Evolutionary conservation across 1,140 invertebrate genomes (phyloP), one percentile per base, ranked within the genome.

Genomic region (Cydia splendana): DNA sequence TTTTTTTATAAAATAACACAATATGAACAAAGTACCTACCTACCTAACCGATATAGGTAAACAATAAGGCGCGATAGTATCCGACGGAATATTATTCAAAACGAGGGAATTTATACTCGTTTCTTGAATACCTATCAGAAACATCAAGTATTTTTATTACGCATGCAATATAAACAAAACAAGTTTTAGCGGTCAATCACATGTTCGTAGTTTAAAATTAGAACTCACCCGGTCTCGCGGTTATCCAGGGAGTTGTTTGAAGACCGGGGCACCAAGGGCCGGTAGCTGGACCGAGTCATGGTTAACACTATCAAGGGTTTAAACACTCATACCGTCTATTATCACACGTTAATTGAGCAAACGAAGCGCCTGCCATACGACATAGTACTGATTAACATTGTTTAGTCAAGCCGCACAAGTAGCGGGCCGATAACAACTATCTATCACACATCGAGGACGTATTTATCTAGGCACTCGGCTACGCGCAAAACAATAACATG

Each of bases 271-370:
- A 93, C 88, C 53, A 92, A 81, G 6, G 90, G 91, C 75, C 89
- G 80, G 77, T 93, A 93, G 75, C 89, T 88, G 24, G 91, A 93
- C 74, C 91, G 85, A 2, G 91, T 92, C 91, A 93, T 93, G 51
- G 82, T 87, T 1, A 53, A 65, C 67, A 71, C 74, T 38, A 73
- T 28, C 73, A 34, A 45, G 13, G 73, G 73, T 10, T 51, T 53
- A 24, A 30, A 51, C 45, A 51, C 45, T 74, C 45, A 51, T 53
- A 74, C 42, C 73, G 48, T 24, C 81, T 76, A 79, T 79, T 74
- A 48, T 62, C 76, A 82, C 79, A 83, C 79, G 79, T 81, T 78
- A 80, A 82, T 82, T 80, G 81, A 82, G 77, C 84, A 79, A 80
- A 82, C 75, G 79, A 81, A 80, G 82, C 89, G 86, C 76, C 82